Evolutionary conservation across 2,113 vertebrate genomes (phyloP).

Genomic region (Phaethon lepturus): DNA sequence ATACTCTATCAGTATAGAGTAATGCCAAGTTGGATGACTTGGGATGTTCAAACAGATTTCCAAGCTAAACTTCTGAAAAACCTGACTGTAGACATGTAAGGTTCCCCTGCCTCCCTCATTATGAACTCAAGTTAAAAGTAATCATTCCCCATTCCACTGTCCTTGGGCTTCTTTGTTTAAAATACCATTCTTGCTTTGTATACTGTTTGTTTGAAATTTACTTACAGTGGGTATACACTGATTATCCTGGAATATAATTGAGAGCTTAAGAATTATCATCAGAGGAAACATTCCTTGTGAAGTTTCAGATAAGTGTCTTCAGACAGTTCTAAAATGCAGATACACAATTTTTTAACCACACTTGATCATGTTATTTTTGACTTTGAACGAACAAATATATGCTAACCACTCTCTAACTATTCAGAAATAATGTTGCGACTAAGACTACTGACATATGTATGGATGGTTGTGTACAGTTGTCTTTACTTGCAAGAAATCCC

Average conservation of each 20-base stretch:
- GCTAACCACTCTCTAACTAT: neutral
- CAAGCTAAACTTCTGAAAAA: neutral
- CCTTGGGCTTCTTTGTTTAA: neutral
- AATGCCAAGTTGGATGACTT: neutral
- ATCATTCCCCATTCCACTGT: neutral
- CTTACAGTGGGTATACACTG: neutral
- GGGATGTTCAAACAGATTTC: neutral
- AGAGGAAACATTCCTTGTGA: neutral
- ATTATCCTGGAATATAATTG: constrained; percentile 1
- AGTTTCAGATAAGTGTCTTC: constrained; percentile 1
- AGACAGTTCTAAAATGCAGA: neutral
- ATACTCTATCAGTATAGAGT: rapidly evolving
- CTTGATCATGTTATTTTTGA: neutral
- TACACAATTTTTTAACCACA: rapidly evolving
- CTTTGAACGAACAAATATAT: neutral
- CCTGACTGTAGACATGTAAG: neutral
- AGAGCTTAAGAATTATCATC: neutral
- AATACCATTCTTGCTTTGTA: neutral
- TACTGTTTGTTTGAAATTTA: neutral
- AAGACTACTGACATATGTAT: neutral
- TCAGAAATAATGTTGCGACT: neutral
- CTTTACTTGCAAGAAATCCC: neutral
- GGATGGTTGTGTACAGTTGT: neutral
- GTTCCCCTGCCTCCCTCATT: neutral
- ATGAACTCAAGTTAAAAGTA: neutral